Percentiles rank a stretch among this genome's conserved stretches.
phyloP scores from a whole-genome alignment of 2,113 vertebrate genomes.

The Oceanites oceanicus region DNA sequence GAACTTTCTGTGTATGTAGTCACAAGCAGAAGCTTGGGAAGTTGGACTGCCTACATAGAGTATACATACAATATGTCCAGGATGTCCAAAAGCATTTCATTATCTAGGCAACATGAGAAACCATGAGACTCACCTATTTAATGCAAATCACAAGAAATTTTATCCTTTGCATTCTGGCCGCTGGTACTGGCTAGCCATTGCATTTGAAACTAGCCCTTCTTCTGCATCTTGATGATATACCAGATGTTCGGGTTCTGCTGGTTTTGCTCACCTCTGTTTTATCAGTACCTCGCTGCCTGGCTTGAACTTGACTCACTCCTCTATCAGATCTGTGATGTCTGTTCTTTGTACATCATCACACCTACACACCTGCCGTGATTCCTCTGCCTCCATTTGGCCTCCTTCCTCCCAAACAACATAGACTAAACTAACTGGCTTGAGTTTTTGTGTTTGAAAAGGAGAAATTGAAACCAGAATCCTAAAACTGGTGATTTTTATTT shows the following conservation, averaged over 20 bases:
- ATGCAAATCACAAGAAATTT: neutral
- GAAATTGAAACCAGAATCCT: neutral
- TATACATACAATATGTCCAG: neutral
- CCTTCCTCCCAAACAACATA: neutral
- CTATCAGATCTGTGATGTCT: neutral
- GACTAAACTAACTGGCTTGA: neutral
- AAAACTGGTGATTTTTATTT: neutral
- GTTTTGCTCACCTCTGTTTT: neutral
- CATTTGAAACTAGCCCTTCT: neutral
- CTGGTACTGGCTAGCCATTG: neutral
- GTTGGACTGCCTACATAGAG: neutral
- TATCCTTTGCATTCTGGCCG: neutral
- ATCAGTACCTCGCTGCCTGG: neutral
- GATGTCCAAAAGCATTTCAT: neutral
- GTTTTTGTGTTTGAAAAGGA: neutral
- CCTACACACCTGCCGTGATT: constrained; percentile 25
- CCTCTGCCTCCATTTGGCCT: neutral
- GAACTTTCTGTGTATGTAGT: neutral
- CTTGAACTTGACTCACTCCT: neutral
- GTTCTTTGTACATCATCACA: neutral
- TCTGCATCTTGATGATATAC: neutral
- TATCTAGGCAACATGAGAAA: neutral
- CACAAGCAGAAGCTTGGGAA: neutral
- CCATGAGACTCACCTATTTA: neutral
- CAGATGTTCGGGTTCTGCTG: neutral